Evolutionary conservation across 2,888 invertebrate genomes (phyloP).

Genomic region (Perizoma affinitatum): DNA sequence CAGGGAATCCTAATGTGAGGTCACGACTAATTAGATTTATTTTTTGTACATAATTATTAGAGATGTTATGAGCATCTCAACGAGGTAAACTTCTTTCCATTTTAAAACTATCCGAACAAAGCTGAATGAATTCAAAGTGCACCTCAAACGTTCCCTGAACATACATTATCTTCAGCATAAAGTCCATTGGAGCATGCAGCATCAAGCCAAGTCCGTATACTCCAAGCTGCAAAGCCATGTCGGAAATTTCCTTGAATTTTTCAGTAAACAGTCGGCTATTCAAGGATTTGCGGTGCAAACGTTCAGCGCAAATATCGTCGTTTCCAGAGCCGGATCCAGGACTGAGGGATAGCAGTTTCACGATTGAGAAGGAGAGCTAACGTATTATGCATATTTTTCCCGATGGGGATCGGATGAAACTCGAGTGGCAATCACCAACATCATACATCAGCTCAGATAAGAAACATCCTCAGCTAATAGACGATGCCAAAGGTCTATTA

Average conservation of each 20-base stretch:
- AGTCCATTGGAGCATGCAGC: conserved; percentile 1
- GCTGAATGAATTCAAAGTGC: conserved; percentile 1
- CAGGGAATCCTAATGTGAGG: too few relatives aligned
- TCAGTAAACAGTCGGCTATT: conserved; percentile 22
- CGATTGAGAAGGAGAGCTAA: too few relatives aligned
- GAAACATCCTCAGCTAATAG: too few relatives aligned
- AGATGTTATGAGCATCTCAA: too few relatives aligned
- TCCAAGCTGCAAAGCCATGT: conserved; percentile 15
- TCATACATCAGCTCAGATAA: too few relatives aligned
- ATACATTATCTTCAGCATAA: conserved; percentile 7
- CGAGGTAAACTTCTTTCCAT: neutral
- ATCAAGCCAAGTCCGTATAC: conserved; percentile 1
- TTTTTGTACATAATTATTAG: too few relatives aligned
- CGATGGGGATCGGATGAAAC: too few relatives aligned
- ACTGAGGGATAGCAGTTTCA: too few relatives aligned
- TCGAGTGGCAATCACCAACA: too few relatives aligned
- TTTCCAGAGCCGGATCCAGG: neutral
- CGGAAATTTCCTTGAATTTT: conserved; percentile 28
- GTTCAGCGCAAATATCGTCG: conserved; percentile 35
- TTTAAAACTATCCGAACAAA: neutral
- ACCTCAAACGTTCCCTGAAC: neutral
- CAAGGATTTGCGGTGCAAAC: conserved; percentile 46
- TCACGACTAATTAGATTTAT: too few relatives aligned
- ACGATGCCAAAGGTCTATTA: too few relatives aligned
- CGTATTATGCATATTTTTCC: too few relatives aligned